Evolutionary conservation across 2,888 invertebrate genomes (phyloP).

Genomic region (Tetropium fuscum): DNA sequence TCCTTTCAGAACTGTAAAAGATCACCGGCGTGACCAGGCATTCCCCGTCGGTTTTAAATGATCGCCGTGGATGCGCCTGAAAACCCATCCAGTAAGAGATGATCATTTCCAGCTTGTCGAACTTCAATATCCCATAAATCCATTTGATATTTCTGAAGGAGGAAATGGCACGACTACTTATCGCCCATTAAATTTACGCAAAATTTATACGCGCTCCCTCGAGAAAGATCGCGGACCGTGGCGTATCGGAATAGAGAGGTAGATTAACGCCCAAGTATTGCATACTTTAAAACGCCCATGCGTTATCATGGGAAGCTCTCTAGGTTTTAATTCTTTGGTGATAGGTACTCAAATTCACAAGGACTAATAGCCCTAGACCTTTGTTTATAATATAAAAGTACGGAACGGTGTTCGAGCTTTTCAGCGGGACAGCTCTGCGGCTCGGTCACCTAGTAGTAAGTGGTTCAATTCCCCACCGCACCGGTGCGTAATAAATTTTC

Average conservation of each 20-base stretch:
- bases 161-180: constrained; percentile 60
- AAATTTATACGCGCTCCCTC: constrained; percentile 31
- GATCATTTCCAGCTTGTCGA: constrained; percentile 59
- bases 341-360: too few species aligned
- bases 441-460: too few species aligned
- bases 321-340: too few species aligned
- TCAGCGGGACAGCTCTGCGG: too few species aligned
- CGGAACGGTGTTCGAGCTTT: too few species aligned
- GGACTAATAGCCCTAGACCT: too few species aligned
- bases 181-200: constrained; percentile 56
- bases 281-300: too few species aligned
- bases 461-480: too few species aligned
- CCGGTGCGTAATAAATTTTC: too few species aligned
- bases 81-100: constrained; percentile 53
- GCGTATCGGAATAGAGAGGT: background rate
- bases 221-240: constrained; percentile 10
- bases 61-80: constrained; percentile 53
- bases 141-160: constrained; percentile 58
- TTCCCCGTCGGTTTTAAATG: constrained; percentile 57
- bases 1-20: constrained; percentile 40
- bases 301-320: too few species aligned
- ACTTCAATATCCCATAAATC: constrained; percentile 58
- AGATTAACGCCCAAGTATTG: constrained; percentile 2
- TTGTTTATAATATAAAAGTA: too few species aligned
- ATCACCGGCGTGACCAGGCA: constrained; percentile 58